Evolutionary conservation across 2,888 invertebrate genomes (phyloP), one percentile per base, ranked within the genome.

Genomic region (Spisula subtruncata): DNA sequence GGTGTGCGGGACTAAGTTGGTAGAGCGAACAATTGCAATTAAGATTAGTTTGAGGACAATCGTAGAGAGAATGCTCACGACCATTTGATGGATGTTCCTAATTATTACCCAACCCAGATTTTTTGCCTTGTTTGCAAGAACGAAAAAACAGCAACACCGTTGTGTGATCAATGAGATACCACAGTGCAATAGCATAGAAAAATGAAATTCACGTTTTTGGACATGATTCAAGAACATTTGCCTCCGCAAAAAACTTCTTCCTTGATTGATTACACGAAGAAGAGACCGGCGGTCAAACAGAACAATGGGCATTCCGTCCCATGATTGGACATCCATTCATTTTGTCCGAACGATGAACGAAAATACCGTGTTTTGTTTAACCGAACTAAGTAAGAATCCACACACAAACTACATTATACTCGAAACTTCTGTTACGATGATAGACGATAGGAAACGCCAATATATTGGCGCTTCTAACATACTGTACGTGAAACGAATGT

Each of bases 241-340:
- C 14, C 32, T 71, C 71, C 32, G n/a, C 32, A 71, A 12, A 6
- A 5, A 14, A 71, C 71, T 32, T 32, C 29, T 8, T 10, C 2
- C 29, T 29, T 71, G 71, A 71, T 71, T 71, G 71, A 71, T 71
- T 71, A 16, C 12, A 71, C 71, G 18, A 29, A 71, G n/a, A 71
- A 10, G 29, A 71, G 71, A 71, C 71, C 18, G 32, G 29, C 32
- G 71, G 29, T 71, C 71, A 71, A 12, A 32, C 8, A 71, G 71
- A 71, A 71, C 71, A 71, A 71, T 71, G 71, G 32, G n/a, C 14
- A 29, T 25, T 5, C 32, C n/a, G 29, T 71, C 29, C 32, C 4
- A 29, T 25, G 32, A 16, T 71, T 32, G 29, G 71, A 71, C 71
- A 71, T 4, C 32, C 18, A 16, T 20, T n/a, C 29, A 32, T 71